Conservation (phyloP, 35 echinoderm and acorn worm species). For the Eucidaris tribuloides region DNA sequence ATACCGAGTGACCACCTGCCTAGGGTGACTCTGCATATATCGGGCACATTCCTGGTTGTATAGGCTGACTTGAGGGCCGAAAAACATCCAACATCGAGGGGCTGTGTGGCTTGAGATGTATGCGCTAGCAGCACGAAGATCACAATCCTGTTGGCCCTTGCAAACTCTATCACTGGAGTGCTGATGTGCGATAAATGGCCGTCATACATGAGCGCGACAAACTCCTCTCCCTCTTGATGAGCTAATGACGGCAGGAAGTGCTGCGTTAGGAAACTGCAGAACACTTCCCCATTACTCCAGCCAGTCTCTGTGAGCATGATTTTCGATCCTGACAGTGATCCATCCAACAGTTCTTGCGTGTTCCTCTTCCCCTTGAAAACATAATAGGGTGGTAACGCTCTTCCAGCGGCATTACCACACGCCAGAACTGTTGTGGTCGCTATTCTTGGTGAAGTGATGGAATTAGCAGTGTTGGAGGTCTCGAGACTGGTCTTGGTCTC, state of each 20-base stretch:
- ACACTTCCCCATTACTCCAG: too few species aligned
- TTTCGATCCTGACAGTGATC: not conserved
- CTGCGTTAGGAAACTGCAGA: too few species aligned
- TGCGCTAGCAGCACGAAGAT: not conserved
- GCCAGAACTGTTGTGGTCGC: constrained; percentile 16
- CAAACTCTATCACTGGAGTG: not conserved
- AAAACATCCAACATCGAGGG: not conserved
- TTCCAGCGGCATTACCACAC: not conserved
- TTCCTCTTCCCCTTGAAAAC: not conserved
- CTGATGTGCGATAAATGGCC: not conserved
- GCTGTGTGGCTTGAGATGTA: not conserved
- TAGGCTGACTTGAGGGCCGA: not conserved
- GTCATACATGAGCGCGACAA: not conserved
- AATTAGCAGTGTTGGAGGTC: too few species aligned
- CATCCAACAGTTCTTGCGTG: not conserved
- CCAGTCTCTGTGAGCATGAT: not conserved
- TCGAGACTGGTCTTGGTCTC: too few species aligned
- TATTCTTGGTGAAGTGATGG: not conserved
- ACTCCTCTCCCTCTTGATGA: not conserved
- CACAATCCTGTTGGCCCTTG: not conserved
- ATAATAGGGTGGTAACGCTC: not conserved
- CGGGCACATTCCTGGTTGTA: not conserved
- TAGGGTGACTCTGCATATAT: not conserved
- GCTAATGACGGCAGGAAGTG: not conserved
- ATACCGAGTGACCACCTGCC: not conserved